phyloP scores from a whole-genome alignment of 1,140 invertebrate species.

The Capitella teleta region DNA sequence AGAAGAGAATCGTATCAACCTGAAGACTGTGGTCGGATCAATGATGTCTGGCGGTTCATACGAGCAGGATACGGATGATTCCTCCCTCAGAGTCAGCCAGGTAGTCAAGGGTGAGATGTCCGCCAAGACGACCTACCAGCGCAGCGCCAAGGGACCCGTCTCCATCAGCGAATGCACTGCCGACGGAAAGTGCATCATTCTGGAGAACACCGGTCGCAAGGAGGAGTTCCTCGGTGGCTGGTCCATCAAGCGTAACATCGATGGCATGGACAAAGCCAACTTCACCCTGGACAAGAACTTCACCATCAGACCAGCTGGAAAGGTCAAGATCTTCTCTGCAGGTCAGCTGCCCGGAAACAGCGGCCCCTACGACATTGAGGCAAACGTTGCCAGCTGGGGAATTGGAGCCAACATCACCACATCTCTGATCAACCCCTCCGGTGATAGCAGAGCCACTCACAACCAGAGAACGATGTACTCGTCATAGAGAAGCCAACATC shows the following conservation, averaged over 20 bases:
- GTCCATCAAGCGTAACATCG: slow-evolving; percentile 24
- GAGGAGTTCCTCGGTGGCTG: slow-evolving; percentile 27
- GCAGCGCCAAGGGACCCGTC: slow-evolving; percentile 14
- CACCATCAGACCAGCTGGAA: slow-evolving; percentile 4
- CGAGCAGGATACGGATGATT: slow-evolving; percentile 4
- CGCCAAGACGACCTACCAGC: slow-evolving; percentile 15
- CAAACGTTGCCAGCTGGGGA: slow-evolving; percentile 25
- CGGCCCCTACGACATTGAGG: slow-evolving; percentile 10
- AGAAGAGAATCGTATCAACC: too few species aligned
- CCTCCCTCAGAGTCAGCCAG: slow-evolving; percentile 11
- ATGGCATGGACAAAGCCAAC: slow-evolving; percentile 15
- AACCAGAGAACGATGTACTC: too few species aligned
- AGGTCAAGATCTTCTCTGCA: slow-evolving; percentile 11
- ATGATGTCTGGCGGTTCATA: too few species aligned
- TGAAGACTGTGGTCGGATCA: too few species aligned
- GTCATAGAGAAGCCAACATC: too few species aligned
- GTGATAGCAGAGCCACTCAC: too few species aligned
- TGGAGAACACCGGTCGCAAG: slow-evolving; percentile 15
- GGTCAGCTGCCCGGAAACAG: not conserved
- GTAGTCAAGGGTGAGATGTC: slow-evolving; percentile 16
- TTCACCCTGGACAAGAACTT: slow-evolving; percentile 5
- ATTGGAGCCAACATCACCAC: slow-evolving; percentile 37
- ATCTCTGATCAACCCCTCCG: slow-evolving; percentile 32
- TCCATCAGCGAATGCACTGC: slow-evolving; percentile 13
- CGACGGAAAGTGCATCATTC: slow-evolving; percentile 11